These are phyloP conservation scores for Chaetodon auriga DNA, from an alignment of 2,113 vertebrate genomes.

Conservation along the genomic window DNA sequence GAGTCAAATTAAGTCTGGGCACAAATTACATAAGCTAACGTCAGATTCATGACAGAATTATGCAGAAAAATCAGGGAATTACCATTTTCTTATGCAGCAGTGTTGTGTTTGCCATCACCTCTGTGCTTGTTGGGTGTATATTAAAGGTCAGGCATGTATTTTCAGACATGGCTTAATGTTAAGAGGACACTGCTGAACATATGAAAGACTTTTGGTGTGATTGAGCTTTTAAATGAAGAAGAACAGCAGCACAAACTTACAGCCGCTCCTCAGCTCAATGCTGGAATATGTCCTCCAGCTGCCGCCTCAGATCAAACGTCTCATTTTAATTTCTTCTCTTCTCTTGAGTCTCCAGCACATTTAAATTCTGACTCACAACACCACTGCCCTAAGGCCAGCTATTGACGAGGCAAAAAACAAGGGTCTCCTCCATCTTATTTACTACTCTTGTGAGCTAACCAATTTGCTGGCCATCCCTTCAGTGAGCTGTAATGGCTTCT, in stretches of 20 bases:
- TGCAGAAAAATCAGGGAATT: neutral
- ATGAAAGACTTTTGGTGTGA: constrained; percentile 10
- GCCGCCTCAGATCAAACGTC: constrained; percentile 6
- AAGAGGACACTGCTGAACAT: neutral
- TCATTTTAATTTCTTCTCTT: constrained; percentile 7
- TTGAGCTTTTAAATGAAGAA: neutral
- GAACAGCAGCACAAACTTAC: neutral
- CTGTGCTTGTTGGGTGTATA: neutral
- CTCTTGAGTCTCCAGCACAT: constrained; percentile 11
- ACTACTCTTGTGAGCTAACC: constrained; percentile 57
- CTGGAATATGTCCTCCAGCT: constrained; percentile 30
- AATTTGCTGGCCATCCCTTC: constrained; percentile 59
- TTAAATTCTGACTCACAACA: constrained; percentile 38
- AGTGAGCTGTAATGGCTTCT: constrained; percentile 61
- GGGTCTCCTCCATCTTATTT: constrained; percentile 67
- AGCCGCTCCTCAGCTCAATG: neutral
- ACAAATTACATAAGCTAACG: neutral
- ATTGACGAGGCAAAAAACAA: constrained; percentile 59
- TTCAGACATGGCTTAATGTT: constrained; percentile 12
- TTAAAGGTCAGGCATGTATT: constrained; percentile 32
- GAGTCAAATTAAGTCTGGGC: neutral
- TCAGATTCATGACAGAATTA: neutral
- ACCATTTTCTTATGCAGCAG: neutral
- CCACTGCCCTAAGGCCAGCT: constrained; percentile 33
- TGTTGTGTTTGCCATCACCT: neutral